phyloP scores from a whole-genome alignment of 2,888 invertebrate genomes.

The Trissonchulus sp. region DNA sequence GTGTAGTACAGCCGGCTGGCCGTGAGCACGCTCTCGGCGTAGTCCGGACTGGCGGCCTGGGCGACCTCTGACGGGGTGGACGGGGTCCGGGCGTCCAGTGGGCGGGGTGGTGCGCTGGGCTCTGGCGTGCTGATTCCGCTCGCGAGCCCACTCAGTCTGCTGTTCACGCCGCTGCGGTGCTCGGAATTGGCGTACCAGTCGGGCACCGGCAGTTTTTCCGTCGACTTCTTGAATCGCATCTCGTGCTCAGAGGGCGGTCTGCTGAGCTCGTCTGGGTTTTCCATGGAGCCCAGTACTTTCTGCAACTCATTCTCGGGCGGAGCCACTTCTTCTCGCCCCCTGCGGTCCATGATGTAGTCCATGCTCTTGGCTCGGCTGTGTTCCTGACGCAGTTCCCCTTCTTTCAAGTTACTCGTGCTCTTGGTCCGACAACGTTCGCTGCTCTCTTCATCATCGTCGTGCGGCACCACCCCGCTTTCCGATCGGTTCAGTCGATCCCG shows the following conservation, averaged over 20 bases:
- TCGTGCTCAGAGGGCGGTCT: conserved; percentile 46
- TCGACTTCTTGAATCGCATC: conserved; percentile 47
- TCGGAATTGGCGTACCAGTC: conserved; percentile 43
- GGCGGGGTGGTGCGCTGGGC: not conserved
- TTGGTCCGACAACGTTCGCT: conserved; percentile 26
- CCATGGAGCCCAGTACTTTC: conserved; percentile 46
- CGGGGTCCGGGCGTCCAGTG: too few species aligned
- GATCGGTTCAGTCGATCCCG: conserved; percentile 39
- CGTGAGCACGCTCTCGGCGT: not conserved
- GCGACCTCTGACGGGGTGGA: too few species aligned
- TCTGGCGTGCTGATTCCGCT: not conserved
- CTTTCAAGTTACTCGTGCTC: conserved; percentile 21
- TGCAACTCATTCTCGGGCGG: conserved; percentile 51
- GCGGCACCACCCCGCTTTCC: conserved; percentile 37
- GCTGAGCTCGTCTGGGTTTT: conserved; percentile 33
- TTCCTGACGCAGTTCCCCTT: not conserved
- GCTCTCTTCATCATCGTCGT: conserved; percentile 14
- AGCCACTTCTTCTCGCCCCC: conserved; percentile 46
- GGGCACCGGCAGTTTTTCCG: conserved; percentile 48
- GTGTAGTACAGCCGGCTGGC: not conserved
- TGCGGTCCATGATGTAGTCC: conserved; percentile 50
- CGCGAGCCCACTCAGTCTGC: not conserved
- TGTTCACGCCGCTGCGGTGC: not conserved
- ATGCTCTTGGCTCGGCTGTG: conserved; percentile 49
- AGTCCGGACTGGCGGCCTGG: too few species aligned